Conservation (phyloP, 2,888 invertebrate species). For the Thumatha senex region DNA sequence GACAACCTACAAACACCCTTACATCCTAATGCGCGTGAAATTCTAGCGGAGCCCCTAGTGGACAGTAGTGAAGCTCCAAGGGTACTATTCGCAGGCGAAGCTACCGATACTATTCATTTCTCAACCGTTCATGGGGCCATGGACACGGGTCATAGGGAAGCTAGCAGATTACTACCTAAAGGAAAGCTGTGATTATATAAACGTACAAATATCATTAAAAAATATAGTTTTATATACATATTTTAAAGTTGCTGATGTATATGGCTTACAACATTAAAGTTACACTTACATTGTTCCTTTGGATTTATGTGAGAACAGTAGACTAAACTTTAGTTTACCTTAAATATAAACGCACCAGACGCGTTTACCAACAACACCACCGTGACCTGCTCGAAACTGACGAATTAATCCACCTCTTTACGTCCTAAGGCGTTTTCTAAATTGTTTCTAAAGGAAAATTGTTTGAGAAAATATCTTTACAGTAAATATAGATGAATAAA, state of each 20-base stretch:
- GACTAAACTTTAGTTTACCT: too few species aligned
- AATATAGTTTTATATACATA: not conserved
- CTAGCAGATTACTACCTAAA: slow-evolving; percentile 43
- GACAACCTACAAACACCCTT: slow-evolving; percentile 79
- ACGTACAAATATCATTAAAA: not conserved
- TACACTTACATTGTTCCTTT: too few species aligned
- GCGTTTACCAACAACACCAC: too few species aligned
- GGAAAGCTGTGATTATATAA: slow-evolving; percentile 17
- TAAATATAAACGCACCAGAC: too few species aligned
- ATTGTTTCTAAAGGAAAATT: too few species aligned
- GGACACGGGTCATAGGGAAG: slow-evolving; percentile 87
- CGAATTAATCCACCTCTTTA: too few species aligned
- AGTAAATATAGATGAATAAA: too few species aligned
- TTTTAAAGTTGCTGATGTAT: not conserved
- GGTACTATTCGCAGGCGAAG: slow-evolving; percentile 86
- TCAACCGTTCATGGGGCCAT: slow-evolving; percentile 90
- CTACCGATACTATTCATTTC: slow-evolving; percentile 80
- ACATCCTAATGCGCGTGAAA: slow-evolving; percentile 71
- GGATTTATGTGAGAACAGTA: too few species aligned
- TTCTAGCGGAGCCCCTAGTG: slow-evolving; percentile 83
- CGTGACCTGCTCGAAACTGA: too few species aligned
- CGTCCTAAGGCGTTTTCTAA: too few species aligned
- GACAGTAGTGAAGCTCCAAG: slow-evolving; percentile 67
- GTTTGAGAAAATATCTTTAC: too few species aligned
- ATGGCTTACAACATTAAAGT: too few species aligned